phyloP scores from a whole-genome alignment of 2,888 invertebrate species.

The Habrosyne pyritoides region DNA sequence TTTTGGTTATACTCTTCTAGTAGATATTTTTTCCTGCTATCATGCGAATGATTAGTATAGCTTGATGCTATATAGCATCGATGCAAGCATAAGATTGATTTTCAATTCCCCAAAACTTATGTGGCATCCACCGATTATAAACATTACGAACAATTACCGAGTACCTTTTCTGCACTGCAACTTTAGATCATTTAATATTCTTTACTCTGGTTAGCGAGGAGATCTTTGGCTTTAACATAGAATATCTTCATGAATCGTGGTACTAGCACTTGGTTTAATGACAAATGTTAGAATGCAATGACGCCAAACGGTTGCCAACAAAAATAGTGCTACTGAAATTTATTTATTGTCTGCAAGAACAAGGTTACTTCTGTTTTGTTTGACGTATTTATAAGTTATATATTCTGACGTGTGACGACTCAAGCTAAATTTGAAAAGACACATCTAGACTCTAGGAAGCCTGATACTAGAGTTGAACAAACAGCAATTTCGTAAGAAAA shows the following conservation, averaged over 20 bases:
- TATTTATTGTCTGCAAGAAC: conserved; percentile 31
- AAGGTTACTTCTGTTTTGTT: conserved; percentile 33
- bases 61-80: too few relatives aligned
- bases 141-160: too few relatives aligned
- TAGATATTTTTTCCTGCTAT: too few relatives aligned
- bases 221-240: background rate
- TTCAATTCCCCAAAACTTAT: too few relatives aligned
- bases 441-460: background rate
- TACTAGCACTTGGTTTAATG: background rate
- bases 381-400: conserved; percentile 18
- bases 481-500: too few relatives aligned
- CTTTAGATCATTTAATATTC: too few relatives aligned
- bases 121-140: too few relatives aligned
- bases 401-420: background rate
- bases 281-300: conserved; percentile 21
- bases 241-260: background rate
- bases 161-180: too few relatives aligned
- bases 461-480: too few relatives aligned
- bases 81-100: too few relatives aligned
- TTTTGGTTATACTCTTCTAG: too few relatives aligned
- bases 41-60: too few relatives aligned
- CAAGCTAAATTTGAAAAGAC: background rate
- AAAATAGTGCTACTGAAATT: conserved; percentile 32
- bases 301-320: conserved; percentile 25
- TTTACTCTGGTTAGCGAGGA: background rate